A percentile compares a stretch with the other conserved stretches of the same genome.
phyloP scores from a whole-genome alignment of 2,888 invertebrate species.

The Hydropsyche betteni region DNA sequence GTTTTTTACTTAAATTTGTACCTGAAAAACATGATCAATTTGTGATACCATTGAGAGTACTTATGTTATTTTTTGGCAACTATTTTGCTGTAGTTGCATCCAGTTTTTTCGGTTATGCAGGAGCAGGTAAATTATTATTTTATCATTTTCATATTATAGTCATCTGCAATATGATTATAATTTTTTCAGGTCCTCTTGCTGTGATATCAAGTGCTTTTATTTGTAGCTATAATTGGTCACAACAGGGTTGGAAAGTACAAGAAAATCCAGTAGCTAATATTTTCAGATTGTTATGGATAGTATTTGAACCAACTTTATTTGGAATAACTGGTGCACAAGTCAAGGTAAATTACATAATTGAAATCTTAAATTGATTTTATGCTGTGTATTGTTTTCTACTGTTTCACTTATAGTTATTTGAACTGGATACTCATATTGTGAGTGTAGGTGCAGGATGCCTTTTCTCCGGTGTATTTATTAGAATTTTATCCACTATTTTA shows the following conservation, averaged over 20 bases:
- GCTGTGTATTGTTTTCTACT: slow-evolving; percentile 4
- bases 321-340: slow-evolving; percentile 92
- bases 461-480: slow-evolving; percentile 70
- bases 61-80: slow-evolving; percentile 83
- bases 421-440: slow-evolving; percentile 75
- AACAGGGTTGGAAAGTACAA: slow-evolving; percentile 85
- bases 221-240: slow-evolving; percentile 82
- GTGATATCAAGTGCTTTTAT: slow-evolving; percentile 85
- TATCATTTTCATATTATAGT: background rate
- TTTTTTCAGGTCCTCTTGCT: slow-evolving; percentile 78
- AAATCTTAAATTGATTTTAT: background rate
- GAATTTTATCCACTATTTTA: slow-evolving; percentile 73
- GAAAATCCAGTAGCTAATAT: slow-evolving; percentile 88
- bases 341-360: slow-evolving; percentile 61
- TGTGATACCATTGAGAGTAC: slow-evolving; percentile 79
- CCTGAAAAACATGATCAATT: slow-evolving; percentile 86
- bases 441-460: slow-evolving; percentile 77
- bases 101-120: slow-evolving; percentile 77
- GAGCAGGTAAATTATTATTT: slow-evolving; percentile 61
- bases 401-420: slow-evolving; percentile 64
- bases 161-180: background rate
- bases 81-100: slow-evolving; percentile 88
- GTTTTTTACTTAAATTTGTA: slow-evolving; percentile 79
- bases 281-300: slow-evolving; percentile 94
- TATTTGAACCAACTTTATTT: slow-evolving; percentile 94